These are phyloP conservation scores for Daktulosphaira vitifoliae DNA, from an alignment of 1,140 invertebrate genomes.

Conservation along the genomic window DNA sequence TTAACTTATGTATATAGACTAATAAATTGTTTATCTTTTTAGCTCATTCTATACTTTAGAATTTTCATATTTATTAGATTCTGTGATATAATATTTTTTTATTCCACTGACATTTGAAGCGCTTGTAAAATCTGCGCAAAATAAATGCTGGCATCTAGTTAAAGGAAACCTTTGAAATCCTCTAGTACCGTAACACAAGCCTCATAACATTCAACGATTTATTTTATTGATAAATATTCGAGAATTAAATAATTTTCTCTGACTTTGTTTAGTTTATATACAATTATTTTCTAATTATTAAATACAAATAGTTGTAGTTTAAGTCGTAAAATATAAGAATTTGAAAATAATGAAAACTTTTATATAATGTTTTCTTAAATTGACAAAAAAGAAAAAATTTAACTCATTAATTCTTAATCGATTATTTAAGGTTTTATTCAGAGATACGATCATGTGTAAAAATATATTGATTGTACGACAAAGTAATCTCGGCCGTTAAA, in stretches of 20 bases:
- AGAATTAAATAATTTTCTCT: background rate
- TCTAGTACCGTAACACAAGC: slow-evolving; percentile 16
- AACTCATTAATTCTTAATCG: no score
- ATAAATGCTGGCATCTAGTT: slow-evolving; percentile 46
- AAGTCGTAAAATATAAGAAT: slow-evolving; percentile 10
- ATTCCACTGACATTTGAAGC: slow-evolving; percentile 69
- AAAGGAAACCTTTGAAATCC: slow-evolving; percentile 11
- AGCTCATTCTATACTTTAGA: slow-evolving; percentile 68
- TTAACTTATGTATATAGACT: background rate
- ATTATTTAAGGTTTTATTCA: no score
- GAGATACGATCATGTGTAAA: no score
- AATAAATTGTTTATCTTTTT: slow-evolving; percentile 40
- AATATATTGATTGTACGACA: no score
- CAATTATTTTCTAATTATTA: slow-evolving; percentile 28
- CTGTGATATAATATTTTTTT: slow-evolving; percentile 64
- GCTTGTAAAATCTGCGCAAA: slow-evolving; percentile 65
- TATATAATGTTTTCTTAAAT: no score
- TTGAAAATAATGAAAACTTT: no score
- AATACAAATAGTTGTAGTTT: background rate
- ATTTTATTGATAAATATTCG: background rate
- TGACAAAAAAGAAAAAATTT: no score
- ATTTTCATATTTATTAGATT: slow-evolving; percentile 66
- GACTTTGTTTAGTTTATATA: slow-evolving; percentile 13
- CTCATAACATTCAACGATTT: slow-evolving; percentile 12
- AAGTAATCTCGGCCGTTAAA: no score